Conservation (phyloP, 1,140 invertebrate species). For the Bicyclus anynana region DNA sequence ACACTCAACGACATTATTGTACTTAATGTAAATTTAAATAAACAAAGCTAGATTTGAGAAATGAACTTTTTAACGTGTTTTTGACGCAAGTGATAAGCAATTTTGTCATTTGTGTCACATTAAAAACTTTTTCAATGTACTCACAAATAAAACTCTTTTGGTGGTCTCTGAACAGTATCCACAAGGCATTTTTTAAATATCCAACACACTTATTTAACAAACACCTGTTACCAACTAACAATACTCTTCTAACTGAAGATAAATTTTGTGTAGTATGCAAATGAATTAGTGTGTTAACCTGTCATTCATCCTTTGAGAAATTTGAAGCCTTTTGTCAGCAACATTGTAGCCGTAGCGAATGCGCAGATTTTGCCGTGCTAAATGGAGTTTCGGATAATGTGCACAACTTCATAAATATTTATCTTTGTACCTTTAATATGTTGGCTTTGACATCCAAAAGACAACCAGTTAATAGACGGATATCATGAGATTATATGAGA, state of each 20-base stretch:
- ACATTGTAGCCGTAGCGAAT: conserved; percentile 35
- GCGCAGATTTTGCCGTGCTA: neutral
- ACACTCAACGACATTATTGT: too few relatives aligned
- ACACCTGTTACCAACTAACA: conserved; percentile 30
- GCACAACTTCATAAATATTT: neutral
- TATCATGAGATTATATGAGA: too few relatives aligned
- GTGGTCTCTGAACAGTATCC: conserved; percentile 58
- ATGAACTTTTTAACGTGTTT: neutral
- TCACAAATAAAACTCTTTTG: conserved; percentile 59
- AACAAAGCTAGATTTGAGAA: too few relatives aligned
- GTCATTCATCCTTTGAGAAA: conserved; percentile 49
- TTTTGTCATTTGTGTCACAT: too few relatives aligned
- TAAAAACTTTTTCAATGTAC: conserved; percentile 16
- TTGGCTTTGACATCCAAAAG: too few relatives aligned
- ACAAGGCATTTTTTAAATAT: conserved; percentile 56
- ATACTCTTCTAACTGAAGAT: conserved; percentile 19
- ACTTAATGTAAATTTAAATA: too few relatives aligned
- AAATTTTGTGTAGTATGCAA: conserved; percentile 54
- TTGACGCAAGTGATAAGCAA: neutral
- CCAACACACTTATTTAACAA: conserved; percentile 21
- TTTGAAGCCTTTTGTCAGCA: conserved; percentile 46
- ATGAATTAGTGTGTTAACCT: conserved; percentile 52
- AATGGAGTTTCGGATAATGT: neutral
- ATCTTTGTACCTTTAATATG: too few relatives aligned
- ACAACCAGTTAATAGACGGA: too few relatives aligned